These are phyloP conservation scores for Anguilla marmorata DNA, from an alignment of 2,797 vertebrate genomes.

Conservation along the genomic window DNA sequence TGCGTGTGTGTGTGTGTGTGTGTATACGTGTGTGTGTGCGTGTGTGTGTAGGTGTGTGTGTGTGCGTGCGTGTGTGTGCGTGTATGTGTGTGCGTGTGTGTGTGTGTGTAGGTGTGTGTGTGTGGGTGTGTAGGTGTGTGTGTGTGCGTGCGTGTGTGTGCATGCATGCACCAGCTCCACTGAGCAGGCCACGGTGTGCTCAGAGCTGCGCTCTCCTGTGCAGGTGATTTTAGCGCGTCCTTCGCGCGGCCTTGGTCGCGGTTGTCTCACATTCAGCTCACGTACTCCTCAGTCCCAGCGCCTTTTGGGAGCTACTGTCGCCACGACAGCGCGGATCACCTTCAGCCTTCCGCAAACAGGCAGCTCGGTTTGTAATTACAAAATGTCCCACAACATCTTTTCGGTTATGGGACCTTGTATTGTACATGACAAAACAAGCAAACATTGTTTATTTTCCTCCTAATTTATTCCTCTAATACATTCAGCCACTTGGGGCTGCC, in stretches of 20 bases:
- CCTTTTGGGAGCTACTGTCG: not conserved
- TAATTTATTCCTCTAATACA: not conserved
- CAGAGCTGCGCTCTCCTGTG: not conserved
- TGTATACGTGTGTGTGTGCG: not conserved
- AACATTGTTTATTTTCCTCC: not conserved
- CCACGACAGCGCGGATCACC: not conserved
- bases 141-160: not conserved
- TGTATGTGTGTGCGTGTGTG: no score
- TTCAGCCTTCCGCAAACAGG: not conserved
- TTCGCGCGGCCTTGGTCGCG: not conserved
- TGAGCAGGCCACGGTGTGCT: not conserved
- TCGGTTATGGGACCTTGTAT: not conserved
- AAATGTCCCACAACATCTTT: not conserved
- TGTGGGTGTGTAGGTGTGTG: no score
- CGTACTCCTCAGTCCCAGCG: not conserved
- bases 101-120: no score
- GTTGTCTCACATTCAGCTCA: not conserved
- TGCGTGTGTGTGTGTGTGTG: not conserved
- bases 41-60: no score
- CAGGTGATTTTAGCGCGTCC: constrained; percentile 6
- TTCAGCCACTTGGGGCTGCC: not conserved
- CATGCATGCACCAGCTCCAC: not conserved
- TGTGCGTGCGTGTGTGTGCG: no score
- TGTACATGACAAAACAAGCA: not conserved
- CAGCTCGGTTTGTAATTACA: constrained; percentile 2